These are phyloP conservation scores for Digitonthophagus gazella DNA, from an alignment of 2,888 invertebrate genomes.

Conservation along the genomic window DNA sequence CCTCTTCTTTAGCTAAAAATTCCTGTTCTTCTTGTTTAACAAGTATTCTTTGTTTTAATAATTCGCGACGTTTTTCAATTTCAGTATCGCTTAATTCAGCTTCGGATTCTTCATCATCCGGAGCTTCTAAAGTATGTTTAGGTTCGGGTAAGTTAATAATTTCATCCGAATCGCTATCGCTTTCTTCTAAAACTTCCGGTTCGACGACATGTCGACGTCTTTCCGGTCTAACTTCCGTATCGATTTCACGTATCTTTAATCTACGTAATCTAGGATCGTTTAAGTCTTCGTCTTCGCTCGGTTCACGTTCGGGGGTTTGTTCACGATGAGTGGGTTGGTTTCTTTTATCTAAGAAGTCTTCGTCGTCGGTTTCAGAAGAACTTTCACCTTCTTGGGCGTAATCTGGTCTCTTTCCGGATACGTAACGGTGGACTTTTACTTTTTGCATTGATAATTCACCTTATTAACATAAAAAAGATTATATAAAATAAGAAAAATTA, in stretches of 20 bases:
- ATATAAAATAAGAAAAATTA: not conserved
- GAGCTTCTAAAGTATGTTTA: conserved; percentile 50
- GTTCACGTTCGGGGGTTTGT: conserved; percentile 43
- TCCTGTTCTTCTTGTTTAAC: conserved; percentile 73
- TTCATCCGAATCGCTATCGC: conserved; percentile 58
- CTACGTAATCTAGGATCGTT: conserved; percentile 82
- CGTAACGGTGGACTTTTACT: conserved; percentile 97
- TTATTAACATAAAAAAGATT: too few relatives aligned
- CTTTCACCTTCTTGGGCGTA: conserved; percentile 87
- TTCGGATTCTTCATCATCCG: conserved; percentile 67
- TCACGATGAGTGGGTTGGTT: conserved; percentile 47
- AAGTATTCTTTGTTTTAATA: conserved; percentile 65
- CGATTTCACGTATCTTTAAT: conserved; percentile 57
- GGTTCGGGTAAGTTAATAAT: conserved; percentile 48
- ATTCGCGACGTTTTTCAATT: conserved; percentile 76
- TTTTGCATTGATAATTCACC: conserved; percentile 99
- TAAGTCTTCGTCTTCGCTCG: conserved; percentile 53
- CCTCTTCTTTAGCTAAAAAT: conserved; percentile 69
- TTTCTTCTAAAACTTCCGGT: conserved; percentile 64
- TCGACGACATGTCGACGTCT: conserved; percentile 66
- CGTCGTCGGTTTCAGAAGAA: conserved; percentile 85
- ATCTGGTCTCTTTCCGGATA: conserved; percentile 96
- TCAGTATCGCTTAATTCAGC: conserved; percentile 83
- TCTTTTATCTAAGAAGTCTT: conserved; percentile 74
- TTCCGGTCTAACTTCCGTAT: conserved; percentile 56